Conservation (phyloP, 2,888 invertebrate species). For the Acrobeloides nanus region DNA sequence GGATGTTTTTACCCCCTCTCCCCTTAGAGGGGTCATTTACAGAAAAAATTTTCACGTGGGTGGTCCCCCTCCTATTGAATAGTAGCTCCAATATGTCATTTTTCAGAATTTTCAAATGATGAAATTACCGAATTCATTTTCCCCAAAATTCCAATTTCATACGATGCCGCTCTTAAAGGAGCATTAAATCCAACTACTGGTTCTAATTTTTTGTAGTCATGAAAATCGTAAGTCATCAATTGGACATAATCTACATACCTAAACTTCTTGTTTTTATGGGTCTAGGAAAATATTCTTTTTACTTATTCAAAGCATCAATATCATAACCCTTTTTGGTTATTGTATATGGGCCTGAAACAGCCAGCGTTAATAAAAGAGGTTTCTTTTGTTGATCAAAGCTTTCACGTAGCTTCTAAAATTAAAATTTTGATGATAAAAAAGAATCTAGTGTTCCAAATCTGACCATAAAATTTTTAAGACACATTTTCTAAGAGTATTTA, state of each 20-base stretch:
- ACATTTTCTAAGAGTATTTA: too few relatives aligned
- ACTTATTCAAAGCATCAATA: slow-evolving; percentile 69
- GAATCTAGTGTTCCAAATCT: too few relatives aligned
- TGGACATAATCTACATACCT: slow-evolving; percentile 75
- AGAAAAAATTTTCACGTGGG: too few relatives aligned
- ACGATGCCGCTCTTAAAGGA: slow-evolving; percentile 64
- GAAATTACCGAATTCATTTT: slow-evolving; percentile 42
- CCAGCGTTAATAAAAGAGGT: slow-evolving; percentile 29
- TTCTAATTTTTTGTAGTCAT: too few relatives aligned
- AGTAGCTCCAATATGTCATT: too few relatives aligned
- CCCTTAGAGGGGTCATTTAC: too few relatives aligned
- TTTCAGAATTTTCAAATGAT: too few relatives aligned
- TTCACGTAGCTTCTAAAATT: slow-evolving; percentile 27
- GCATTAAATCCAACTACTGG: slow-evolving; percentile 80
- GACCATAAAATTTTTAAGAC: too few relatives aligned
- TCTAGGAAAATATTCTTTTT: too few relatives aligned
- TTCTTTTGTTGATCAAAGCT: slow-evolving; percentile 16
- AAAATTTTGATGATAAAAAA: slow-evolving; percentile 1
- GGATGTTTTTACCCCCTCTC: too few relatives aligned
- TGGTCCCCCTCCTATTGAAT: too few relatives aligned
- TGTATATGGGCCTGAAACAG: slow-evolving; percentile 67
- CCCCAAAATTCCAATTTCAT: slow-evolving; percentile 29
- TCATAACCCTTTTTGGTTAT: slow-evolving; percentile 73
- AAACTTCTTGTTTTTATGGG: too few relatives aligned
- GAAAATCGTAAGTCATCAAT: slow-evolving; percentile 85